Evolutionary conservation across 2,797 vertebrate species (phyloP), one percentile per base, ranked within the genome.

Genomic region (Sebastes glaucus): DNA sequence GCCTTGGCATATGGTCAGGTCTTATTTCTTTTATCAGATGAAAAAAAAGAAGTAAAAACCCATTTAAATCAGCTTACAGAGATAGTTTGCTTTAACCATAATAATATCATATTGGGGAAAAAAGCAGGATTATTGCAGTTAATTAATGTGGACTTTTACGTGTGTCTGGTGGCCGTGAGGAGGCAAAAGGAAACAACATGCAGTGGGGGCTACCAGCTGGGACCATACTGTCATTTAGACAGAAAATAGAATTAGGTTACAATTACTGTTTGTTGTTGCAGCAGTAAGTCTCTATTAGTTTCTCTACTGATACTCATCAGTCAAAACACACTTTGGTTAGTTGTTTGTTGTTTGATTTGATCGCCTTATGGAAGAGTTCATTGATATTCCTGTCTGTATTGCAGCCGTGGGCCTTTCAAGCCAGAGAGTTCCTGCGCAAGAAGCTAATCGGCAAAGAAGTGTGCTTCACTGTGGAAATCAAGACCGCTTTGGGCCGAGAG

Each of bases 371-470:
- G 5, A 32, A 10, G 23, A 59, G 6, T 11, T 10, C 3, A 13
- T 56, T 55, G 38, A 20, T 52, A 8, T 72, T 49, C 52, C 33
- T 69, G 13, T 88, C 33, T 74, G 27, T 83, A 10, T 87, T 93
- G 18, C 87, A 99, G 99, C 97, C 98, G 1, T 99, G 97, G 97
- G 98, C 97, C 9, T 99, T 99, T 93, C 97, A 98, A 42, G 98
- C 98, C 57, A 97, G 98, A 11, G 98, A 99, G 82, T 99, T 98
- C 88, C 95, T 99, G 87, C 94, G 99, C 25, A 99, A 98, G 95
- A 99, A 99, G 92, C 93, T 99, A 63, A 99, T 99, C 7, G 99
- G 99, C 49, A 99, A 99, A 95, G 98, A 99, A 91, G 96, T 99
- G 16, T 99, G 98, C 94, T 99, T 99, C 88, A 99, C 96, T 0